A percentile compares a stretch with the other conserved stretches of the same genome.
Conservation (phyloP, 2,113 vertebrate species). For the Eurystomus gularis region DNA sequence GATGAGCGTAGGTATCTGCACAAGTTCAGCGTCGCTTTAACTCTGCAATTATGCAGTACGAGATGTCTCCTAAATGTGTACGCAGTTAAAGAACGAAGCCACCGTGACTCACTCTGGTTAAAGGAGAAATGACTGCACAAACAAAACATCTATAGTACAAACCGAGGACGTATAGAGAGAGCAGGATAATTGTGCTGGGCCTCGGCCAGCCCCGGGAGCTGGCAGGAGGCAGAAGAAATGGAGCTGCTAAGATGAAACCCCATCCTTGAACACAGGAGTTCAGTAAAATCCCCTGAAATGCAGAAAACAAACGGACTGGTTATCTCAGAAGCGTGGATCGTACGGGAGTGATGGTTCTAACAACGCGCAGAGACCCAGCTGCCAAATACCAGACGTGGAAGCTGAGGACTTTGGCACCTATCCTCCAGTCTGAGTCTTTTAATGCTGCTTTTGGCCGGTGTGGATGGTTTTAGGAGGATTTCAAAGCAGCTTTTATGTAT, state of each 20-base stretch:
- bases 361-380: background rate
- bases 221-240: background rate
- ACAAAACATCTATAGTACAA: background rate
- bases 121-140: conserved; percentile 42
- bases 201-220: background rate
- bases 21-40: background rate
- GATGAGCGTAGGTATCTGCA: accelerated
- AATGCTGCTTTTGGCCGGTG: background rate
- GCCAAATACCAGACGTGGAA: conserved; percentile 30
- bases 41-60: background rate
- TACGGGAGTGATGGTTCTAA: background rate
- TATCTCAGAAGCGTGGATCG: background rate
- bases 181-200: background rate
- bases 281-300: too few relatives aligned
- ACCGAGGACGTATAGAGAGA: background rate
- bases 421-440: background rate
- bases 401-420: conserved; percentile 12
- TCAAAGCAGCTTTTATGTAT: background rate
- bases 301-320: background rate
- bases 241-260: background rate
- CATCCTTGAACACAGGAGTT: background rate
- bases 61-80: background rate
- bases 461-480: background rate
- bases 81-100: background rate
- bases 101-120: conserved; percentile 64